Conservation (phyloP, 2,888 invertebrate genomes). For the Morpho achilles region DNA sequence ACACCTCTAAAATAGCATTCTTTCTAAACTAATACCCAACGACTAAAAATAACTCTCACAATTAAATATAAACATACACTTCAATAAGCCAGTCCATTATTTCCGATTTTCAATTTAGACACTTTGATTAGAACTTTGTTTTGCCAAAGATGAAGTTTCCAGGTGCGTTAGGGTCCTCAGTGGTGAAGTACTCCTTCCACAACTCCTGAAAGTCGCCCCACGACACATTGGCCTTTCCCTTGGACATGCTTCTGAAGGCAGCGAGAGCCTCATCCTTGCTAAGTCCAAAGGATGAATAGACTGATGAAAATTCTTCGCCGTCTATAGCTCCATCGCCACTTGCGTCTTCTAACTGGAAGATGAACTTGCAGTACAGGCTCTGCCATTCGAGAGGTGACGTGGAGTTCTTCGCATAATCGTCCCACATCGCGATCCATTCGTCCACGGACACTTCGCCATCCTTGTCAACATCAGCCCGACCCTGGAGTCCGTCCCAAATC, state of each 20-base stretch:
- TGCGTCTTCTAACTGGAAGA: slow-evolving; percentile 92
- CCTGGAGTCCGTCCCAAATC: slow-evolving; percentile 91
- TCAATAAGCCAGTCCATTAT: too few species aligned
- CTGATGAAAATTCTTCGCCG: slow-evolving; percentile 88
- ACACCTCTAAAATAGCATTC: too few species aligned
- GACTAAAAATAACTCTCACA: too few species aligned
- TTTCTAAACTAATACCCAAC: too few species aligned
- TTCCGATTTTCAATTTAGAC: too few species aligned
- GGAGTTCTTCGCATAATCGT: slow-evolving; percentile 86
- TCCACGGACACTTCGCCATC: slow-evolving; percentile 92
- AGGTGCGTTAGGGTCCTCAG: slow-evolving; percentile 86
- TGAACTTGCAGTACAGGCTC: slow-evolving; percentile 89
- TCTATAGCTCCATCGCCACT: slow-evolving; percentile 89
- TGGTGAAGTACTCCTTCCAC: slow-evolving; percentile 92
- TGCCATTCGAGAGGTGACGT: slow-evolving; percentile 89
- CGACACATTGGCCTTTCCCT: slow-evolving; percentile 84
- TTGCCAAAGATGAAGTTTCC: slow-evolving; percentile 94
- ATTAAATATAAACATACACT: too few species aligned
- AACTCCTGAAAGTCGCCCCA: slow-evolving; percentile 87
- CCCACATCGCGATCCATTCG: slow-evolving; percentile 94
- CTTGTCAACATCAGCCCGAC: slow-evolving; percentile 89
- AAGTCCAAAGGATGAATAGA: slow-evolving; percentile 89
- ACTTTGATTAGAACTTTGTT: slow-evolving; percentile 80
- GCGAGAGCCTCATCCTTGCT: slow-evolving; percentile 84
- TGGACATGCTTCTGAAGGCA: slow-evolving; percentile 89